Conservation (phyloP, 2,888 invertebrate genomes). For the Xestia rhomboidea region DNA sequence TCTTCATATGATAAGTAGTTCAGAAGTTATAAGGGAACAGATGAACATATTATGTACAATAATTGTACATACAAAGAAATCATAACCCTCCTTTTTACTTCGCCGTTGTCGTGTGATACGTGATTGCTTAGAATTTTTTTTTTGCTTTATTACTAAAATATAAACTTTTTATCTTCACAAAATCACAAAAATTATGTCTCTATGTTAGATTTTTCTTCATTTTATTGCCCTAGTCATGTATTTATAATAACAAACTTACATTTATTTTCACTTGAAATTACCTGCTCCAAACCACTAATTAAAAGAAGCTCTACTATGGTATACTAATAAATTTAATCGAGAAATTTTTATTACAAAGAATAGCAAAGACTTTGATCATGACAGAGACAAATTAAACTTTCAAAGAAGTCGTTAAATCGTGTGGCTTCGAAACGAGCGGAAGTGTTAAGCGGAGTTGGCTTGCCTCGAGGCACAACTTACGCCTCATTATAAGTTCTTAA, state of each 20-base stretch:
- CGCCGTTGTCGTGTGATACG: too few relatives aligned
- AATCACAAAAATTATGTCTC: neutral
- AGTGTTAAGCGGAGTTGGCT: slow-evolving; percentile 42
- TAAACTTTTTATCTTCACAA: neutral
- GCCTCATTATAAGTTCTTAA: slow-evolving; percentile 50
- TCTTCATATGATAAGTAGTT: too few relatives aligned
- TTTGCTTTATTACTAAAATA: neutral
- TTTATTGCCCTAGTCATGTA: neutral
- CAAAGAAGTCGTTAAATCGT: slow-evolving; percentile 63
- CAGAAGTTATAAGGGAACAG: too few relatives aligned
- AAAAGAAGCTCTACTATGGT: neutral
- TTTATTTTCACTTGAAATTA: neutral
- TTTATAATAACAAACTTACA: neutral
- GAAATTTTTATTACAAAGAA: slow-evolving; percentile 50
- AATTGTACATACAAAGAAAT: too few relatives aligned
- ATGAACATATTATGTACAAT: too few relatives aligned
- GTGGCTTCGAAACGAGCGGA: slow-evolving; percentile 40
- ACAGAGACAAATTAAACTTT: slow-evolving; percentile 72
- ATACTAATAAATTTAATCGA: slow-evolving; percentile 45
- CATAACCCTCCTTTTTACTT: too few relatives aligned
- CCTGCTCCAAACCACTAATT: slow-evolving; percentile 11
- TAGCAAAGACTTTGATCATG: slow-evolving; percentile 62
- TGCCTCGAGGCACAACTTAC: slow-evolving; percentile 29
- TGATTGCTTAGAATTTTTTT: too few relatives aligned
- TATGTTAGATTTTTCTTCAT: neutral